Base-by-base conservation (phyloP, 2,113 vertebrate genomes). In the Apodemus speciosus region DNA sequence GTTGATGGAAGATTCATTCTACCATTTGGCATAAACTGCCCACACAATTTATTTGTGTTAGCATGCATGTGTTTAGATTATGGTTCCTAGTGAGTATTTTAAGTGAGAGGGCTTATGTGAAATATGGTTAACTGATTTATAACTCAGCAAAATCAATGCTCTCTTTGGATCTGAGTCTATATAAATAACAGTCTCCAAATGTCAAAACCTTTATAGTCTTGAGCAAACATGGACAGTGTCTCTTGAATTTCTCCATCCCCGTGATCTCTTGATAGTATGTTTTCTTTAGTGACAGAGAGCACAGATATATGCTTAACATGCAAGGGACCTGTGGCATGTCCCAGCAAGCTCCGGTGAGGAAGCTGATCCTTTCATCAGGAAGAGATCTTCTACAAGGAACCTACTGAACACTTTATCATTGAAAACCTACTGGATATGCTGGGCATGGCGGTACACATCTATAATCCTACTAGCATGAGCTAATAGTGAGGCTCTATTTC, bases 181-280 rank as follows among this genome's bases (percentile, higher is more conserved):
- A 62, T 68, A 62, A 94, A 62, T 72, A 62, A 93, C 23, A 95
- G 60, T 88, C 53, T 95, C 53, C 91, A 83, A 95, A 95, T 84
- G 58, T 10, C n/a, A 56, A 60, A 68, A 51, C 49, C 95, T 95
- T 94, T 83, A 91, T 96, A 96, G 96, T 90, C 95, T 97, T 97
- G 51, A 96, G 85, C 25, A 86, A 38, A 96, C 72, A 64, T 20
- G 18, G 7, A 51, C 16, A 51, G n/a, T 13, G 40, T 53, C 35
- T 76, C 79, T 62, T 72, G 35, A 88, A 51, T 43, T 51, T 81
- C 60, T 91, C 15, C 27, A 73, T 30, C 14, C 51, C 40, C 51
- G 4, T 68, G 62, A 64, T 75, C 43, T 20, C 27, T 89, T 89
- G 13, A 32, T 4, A 51, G 15, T 20, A 69, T 62, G 35, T 72